phyloP scores from a whole-genome alignment of 2,113 vertebrate genomes.

The Ceyx cyanopectus region DNA sequence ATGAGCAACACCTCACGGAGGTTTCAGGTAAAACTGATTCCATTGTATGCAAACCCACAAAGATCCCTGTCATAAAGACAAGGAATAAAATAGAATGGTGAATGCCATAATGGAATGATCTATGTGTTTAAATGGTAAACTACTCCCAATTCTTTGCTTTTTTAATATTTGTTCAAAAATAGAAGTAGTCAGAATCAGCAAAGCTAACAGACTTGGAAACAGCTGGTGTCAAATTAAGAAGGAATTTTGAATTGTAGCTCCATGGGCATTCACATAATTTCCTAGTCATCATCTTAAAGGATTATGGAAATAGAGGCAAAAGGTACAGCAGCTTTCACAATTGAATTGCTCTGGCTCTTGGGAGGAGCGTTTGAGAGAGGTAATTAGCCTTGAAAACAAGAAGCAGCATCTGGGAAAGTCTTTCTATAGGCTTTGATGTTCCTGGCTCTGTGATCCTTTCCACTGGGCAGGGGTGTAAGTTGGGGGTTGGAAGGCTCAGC shows the following conservation, averaged over 20 bases:
- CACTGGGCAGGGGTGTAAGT: background rate
- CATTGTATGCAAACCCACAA: background rate
- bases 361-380: background rate
- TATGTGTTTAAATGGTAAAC: background rate
- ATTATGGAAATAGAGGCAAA: conserved; percentile 11
- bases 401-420: background rate
- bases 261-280: background rate
- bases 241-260: conserved; percentile 4
- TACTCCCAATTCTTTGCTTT: background rate
- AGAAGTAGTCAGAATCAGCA: background rate
- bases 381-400: background rate
- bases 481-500: background rate
- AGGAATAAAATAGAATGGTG: background rate
- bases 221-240: background rate
- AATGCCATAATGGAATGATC: background rate
- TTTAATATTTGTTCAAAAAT: background rate
- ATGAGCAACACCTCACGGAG: background rate
- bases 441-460: background rate
- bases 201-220: background rate
- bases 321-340: background rate
- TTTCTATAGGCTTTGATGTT: background rate
- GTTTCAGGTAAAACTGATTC: background rate
- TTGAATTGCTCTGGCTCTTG: background rate
- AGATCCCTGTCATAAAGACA: background rate
- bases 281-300: background rate